phyloP scores from a whole-genome alignment of 2,888 invertebrate species.

The Brachyopa scutellaris region DNA sequence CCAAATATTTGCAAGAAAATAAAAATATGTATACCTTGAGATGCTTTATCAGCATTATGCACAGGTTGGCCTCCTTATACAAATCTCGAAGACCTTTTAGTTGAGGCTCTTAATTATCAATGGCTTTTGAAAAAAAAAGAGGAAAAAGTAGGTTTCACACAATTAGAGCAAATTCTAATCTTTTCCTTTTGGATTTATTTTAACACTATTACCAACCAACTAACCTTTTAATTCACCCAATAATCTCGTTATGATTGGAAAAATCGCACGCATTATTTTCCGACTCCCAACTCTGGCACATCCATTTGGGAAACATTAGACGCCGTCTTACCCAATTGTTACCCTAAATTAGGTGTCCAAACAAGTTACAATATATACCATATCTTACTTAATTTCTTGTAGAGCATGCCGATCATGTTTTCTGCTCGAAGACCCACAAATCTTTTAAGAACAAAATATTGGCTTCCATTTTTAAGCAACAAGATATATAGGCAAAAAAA shows the following conservation, averaged over 20 bases:
- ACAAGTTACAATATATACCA: conserved; percentile 19
- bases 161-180: no score
- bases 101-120: no score
- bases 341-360: conserved; percentile 31
- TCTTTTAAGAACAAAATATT: conserved; percentile 46
- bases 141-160: no score
- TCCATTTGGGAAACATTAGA: conserved; percentile 16
- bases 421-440: conserved; percentile 32
- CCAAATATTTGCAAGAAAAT: no score
- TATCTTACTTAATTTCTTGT: neutral
- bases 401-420: conserved; percentile 55
- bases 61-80: no score
- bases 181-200: no score
- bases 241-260: neutral
- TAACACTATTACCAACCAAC: no score
- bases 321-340: conserved; percentile 41
- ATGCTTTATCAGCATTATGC: no score
- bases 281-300: conserved; percentile 19
- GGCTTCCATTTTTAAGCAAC: neutral
- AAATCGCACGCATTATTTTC: neutral
- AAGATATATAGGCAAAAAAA: neutral
- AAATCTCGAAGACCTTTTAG: no score
- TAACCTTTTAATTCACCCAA: neutral
- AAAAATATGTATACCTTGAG: no score
- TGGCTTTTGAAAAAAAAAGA: no score